Conservation (phyloP, 2,797 vertebrate species). For the Choloepus didactylus region DNA sequence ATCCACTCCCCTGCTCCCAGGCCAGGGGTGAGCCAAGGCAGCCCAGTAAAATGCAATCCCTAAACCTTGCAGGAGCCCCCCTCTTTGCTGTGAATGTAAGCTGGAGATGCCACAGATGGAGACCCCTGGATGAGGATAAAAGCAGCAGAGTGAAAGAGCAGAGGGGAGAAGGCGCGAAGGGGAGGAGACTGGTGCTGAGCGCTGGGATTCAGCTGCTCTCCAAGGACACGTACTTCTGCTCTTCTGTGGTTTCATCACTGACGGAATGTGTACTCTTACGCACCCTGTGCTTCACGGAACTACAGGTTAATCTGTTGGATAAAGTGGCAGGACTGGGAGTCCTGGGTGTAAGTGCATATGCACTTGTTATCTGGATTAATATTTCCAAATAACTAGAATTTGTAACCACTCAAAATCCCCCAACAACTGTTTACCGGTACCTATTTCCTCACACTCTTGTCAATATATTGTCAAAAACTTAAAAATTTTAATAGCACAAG, state of each 20-base stretch:
- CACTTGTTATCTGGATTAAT: background rate
- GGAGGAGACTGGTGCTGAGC: fast-evolving
- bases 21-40: background rate
- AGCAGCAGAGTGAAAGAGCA: background rate
- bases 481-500: background rate
- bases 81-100: background rate
- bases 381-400: background rate
- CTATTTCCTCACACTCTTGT: background rate
- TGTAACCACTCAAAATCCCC: too few relatives aligned
- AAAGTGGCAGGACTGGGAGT: fast-evolving
- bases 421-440: fast-evolving
- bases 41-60: background rate
- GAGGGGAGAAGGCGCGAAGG: too few relatives aligned
- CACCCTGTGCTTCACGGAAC: too few relatives aligned
- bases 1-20: background rate
- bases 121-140: background rate
- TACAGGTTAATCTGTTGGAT: background rate
- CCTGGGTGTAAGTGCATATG: background rate
- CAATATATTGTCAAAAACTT: background rate
- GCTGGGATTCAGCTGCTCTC: too few relatives aligned
- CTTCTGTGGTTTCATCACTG: background rate
- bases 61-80: background rate
- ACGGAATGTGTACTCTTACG: fast-evolving
- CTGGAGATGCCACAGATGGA: background rate
- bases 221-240: background rate